Evolutionary conservation across 2,797 vertebrate genomes (phyloP), one percentile per base, ranked within the genome.

Genomic region (Synaphobranchus kaupii): DNA sequence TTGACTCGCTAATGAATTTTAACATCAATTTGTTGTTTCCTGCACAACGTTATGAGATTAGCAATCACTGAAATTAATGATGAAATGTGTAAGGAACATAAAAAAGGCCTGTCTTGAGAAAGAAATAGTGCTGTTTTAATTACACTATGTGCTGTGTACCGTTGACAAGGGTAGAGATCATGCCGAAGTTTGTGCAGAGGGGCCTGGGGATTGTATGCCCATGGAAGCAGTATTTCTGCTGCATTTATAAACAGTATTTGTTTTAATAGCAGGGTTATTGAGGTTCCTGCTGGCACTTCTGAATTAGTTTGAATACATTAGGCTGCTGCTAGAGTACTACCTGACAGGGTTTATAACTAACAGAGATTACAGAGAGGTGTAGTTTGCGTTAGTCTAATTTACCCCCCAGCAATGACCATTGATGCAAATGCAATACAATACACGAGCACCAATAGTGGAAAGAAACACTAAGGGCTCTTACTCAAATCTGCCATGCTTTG

Each of bases 261-360:
- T 94, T 94, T 93, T 91, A 94, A 92, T 92, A 92, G 93, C 93
- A 90, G 92, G 93, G 92, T 86, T 90, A 92, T 92, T 92, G 92
- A 90, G 93, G 92, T 88, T 92, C 91, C 92, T 83, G 87, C 92
- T 94, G 94, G 95, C 94, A 89, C 92, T 87, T 91, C 95, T 94
- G 96, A 95, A 95, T 96, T 95, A 96, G 94, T 93, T 93, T 94
- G 96, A 96, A 96, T 95, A 93, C 95, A 96, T 96, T 95, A 95
- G 92, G 91, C 91, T 93, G 92, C 93, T 91, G 94, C 93, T 94
- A 91, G 93, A 94, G 90, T 93, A 90, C 90, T 95, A 95, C 94
- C 94, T 96, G 95, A 93, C 95, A 92, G 93, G 94, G 93, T 95
- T 92, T 88, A 91, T 91, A 91, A 91, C 92, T 91, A 91, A 91